These are phyloP conservation scores for Fistularia commersonii DNA, from an alignment of 2,797 vertebrate species.

Conservation along the genomic window DNA sequence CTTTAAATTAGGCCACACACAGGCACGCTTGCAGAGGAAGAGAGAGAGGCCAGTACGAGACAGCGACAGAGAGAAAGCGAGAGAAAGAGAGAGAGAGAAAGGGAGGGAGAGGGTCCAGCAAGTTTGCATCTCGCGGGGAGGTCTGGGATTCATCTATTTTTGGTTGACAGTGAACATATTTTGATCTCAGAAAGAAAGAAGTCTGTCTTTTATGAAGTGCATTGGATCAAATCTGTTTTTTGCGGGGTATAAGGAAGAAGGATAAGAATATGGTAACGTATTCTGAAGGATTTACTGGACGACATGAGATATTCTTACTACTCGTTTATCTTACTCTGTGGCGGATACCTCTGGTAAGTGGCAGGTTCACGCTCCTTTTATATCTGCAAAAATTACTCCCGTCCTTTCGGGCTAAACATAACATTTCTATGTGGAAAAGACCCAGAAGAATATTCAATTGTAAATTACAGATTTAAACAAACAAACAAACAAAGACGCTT, in stretches of 20 bases:
- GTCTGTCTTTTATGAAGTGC: slow-evolving; percentile 6
- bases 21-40: neutral
- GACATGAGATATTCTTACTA: slow-evolving; percentile 28
- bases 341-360: slow-evolving; percentile 46
- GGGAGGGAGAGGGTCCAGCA: slow-evolving; percentile 24
- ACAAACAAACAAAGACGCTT: too few species aligned
- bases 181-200: slow-evolving; percentile 4
- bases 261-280: slow-evolving; percentile 24
- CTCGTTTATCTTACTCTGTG: slow-evolving; percentile 54
- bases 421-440: too few species aligned
- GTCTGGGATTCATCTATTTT: slow-evolving; percentile 39
- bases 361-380: neutral
- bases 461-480: too few species aligned
- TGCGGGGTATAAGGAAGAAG: slow-evolving; percentile 10
- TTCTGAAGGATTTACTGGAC: slow-evolving; percentile 14
- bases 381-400: too few species aligned
- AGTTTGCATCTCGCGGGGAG: slow-evolving; percentile 50
- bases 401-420: too few species aligned
- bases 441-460: too few species aligned
- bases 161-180: slow-evolving; percentile 22
- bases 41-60: slow-evolving; percentile 8
- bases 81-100: slow-evolving; percentile 16
- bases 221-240: slow-evolving; percentile 21
- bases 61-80: slow-evolving; percentile 12
- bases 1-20: too few species aligned